Percentiles rank a stretch among this genome's conserved stretches.
phyloP scores from a whole-genome alignment of 1,140 invertebrate species.

The Panulirus ornatus region DNA sequence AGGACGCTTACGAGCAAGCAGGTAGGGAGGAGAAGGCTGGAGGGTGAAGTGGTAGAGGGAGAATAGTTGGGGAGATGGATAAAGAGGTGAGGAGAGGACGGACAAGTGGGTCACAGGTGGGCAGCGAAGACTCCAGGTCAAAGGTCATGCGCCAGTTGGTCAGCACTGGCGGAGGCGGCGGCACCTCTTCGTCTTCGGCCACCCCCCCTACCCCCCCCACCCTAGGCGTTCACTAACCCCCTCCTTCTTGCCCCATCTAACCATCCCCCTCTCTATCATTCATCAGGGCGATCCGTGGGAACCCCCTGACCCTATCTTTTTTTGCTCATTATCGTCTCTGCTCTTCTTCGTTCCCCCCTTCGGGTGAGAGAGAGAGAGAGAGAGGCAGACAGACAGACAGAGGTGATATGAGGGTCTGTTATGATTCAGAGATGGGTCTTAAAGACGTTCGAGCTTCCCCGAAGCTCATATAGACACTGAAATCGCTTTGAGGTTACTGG shows the following conservation, averaged over 20 bases:
- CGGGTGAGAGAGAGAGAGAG: too few relatives aligned
- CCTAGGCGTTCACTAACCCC: not conserved
- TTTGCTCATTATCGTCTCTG: too few relatives aligned
- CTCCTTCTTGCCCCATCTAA: not conserved
- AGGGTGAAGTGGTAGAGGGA: not conserved
- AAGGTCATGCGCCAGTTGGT: slow-evolving; percentile 24
- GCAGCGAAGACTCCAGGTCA: slow-evolving; percentile 13
- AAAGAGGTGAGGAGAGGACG: not conserved
- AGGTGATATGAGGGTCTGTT: too few relatives aligned
- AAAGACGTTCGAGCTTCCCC: too few relatives aligned
- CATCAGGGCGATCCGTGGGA: too few relatives aligned
- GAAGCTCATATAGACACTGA: too few relatives aligned
- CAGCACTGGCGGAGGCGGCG: not conserved
- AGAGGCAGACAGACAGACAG: too few relatives aligned
- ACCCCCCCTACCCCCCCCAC: not conserved
- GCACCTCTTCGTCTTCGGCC: not conserved
- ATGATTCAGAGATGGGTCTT: too few relatives aligned
- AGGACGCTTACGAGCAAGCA: not conserved
- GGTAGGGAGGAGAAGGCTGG: not conserved
- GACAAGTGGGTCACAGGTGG: slow-evolving; percentile 29
- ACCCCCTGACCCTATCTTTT: too few relatives aligned
- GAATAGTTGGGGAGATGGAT: not conserved
- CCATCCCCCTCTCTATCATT: not conserved
- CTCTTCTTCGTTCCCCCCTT: too few relatives aligned
- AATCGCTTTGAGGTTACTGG: too few relatives aligned